phyloP scores from a whole-genome alignment of 2,888 invertebrate species.

The Tuberolachnus salignus region DNA sequence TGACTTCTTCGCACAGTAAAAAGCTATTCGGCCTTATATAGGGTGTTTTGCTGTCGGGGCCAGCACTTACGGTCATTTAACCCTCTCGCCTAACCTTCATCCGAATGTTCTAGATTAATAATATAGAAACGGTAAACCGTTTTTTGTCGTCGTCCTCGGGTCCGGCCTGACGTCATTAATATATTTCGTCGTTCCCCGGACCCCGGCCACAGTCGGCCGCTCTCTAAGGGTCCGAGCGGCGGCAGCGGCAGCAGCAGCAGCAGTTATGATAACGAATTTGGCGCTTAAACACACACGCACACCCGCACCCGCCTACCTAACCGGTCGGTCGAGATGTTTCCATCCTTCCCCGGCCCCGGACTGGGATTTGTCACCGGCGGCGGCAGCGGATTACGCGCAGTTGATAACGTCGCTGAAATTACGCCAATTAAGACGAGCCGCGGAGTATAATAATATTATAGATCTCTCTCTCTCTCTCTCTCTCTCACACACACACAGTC shows the following conservation, averaged over 20 bases:
- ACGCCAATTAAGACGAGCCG: slow-evolving; percentile 47
- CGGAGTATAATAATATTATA: slow-evolving; percentile 36
- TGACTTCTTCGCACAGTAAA: slow-evolving; percentile 55
- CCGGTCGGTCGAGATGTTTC: slow-evolving; percentile 9
- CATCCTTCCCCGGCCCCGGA: slow-evolving; percentile 8
- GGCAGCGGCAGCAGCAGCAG: slow-evolving; percentile 31
- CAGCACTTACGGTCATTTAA: slow-evolving; percentile 57
- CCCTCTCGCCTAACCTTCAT: slow-evolving; percentile 54
- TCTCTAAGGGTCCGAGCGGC: slow-evolving; percentile 41
- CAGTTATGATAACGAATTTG: slow-evolving; percentile 54
- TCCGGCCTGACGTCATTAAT: slow-evolving; percentile 56
- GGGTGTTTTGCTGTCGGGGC: slow-evolving; percentile 54
- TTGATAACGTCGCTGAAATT: slow-evolving; percentile 45
- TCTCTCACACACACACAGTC: no score
- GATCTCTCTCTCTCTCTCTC: no score
- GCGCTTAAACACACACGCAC: slow-evolving; percentile 43
- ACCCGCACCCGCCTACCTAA: not conserved
- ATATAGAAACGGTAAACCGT: slow-evolving; percentile 55
- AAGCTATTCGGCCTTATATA: slow-evolving; percentile 52
- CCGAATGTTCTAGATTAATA: slow-evolving; percentile 56
- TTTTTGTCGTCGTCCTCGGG: slow-evolving; percentile 51
- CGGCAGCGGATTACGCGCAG: slow-evolving; percentile 15
- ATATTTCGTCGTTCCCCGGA: slow-evolving; percentile 32
- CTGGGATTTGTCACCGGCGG: slow-evolving; percentile 41
- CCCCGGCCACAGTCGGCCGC: not conserved